phyloP scores from a whole-genome alignment of 2,797 vertebrate species.

The Echeneis naucrates region DNA sequence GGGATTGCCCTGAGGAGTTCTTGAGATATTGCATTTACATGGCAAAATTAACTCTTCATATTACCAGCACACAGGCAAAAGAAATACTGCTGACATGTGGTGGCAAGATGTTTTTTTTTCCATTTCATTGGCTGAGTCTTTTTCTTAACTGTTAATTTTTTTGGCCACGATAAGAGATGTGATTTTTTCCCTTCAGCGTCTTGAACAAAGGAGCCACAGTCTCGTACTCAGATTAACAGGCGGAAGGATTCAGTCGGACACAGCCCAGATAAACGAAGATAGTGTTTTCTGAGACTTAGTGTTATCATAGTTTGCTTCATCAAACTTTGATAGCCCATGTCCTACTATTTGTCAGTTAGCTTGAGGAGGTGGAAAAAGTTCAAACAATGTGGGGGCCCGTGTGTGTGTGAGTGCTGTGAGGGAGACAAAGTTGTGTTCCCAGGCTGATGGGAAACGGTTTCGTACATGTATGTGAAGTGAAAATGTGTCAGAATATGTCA shows the following conservation, averaged over 20 bases:
- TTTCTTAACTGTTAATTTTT: conserved; percentile 14
- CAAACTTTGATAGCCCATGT: conserved; percentile 29
- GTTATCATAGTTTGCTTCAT: conserved; percentile 45
- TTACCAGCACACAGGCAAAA: not conserved
- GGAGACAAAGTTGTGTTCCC: conserved; percentile 1
- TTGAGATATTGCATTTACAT: too few relatives aligned
- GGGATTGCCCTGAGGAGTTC: too few relatives aligned
- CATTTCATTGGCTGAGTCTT: conserved; percentile 25
- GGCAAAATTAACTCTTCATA: too few relatives aligned
- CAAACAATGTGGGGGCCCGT: not conserved
- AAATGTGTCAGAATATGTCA: conserved; percentile 13
- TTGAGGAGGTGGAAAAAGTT: not conserved
- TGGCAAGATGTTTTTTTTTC: not conserved
- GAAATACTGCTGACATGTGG: not conserved
- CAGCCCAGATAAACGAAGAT: conserved; percentile 38
- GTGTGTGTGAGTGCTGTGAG: not conserved
- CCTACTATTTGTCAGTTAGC: conserved; percentile 41
- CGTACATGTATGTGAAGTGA: conserved; percentile 18
- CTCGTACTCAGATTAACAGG: conserved; percentile 56
- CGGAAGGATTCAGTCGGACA: conserved; percentile 37
- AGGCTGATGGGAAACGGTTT: conserved; percentile 10
- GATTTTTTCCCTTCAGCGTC: conserved; percentile 50
- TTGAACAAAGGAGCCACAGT: conserved; percentile 29
- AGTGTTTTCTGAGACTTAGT: conserved; percentile 24
- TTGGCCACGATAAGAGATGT: conserved; percentile 41